phyloP scores from a whole-genome alignment of 2,113 vertebrate species.

The Conger conger region DNA sequence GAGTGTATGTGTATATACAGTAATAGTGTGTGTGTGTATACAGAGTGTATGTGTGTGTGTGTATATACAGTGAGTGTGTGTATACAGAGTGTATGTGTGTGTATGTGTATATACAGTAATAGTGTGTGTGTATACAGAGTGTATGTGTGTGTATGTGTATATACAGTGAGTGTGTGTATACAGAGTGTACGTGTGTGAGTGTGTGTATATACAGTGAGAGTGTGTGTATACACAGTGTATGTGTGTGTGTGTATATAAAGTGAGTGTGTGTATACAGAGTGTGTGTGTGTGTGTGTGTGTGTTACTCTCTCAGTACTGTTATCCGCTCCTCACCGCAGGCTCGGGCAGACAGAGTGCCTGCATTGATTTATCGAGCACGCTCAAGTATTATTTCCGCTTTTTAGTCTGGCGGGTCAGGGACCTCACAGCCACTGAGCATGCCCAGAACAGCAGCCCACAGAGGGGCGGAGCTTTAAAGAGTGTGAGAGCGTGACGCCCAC shows the following conservation, averaged over 20 bases:
- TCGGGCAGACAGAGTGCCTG: not conserved
- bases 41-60: too few relatives aligned
- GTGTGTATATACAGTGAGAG: not conserved
- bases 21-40: too few relatives aligned
- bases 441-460: not conserved
- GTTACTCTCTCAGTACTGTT: not conserved
- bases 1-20: too few relatives aligned
- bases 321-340: not conserved
- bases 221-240: not conserved
- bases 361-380: not conserved
- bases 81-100: too few relatives aligned
- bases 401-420: not conserved
- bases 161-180: not conserved
- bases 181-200: too few relatives aligned
- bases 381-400: constrained; percentile 10
- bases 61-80: too few relatives aligned
- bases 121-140: too few relatives aligned
- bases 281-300: not conserved
- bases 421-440: not conserved
- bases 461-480: too few relatives aligned
- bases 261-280: not conserved
- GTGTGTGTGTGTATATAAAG: not conserved
- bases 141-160: too few relatives aligned
- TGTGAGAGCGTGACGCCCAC: too few relatives aligned
- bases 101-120: too few relatives aligned